A percentile compares a stretch with the other conserved stretches of the same genome.
phyloP scores from a whole-genome alignment of 2,113 vertebrate species.

The Elachura formosa region DNA sequence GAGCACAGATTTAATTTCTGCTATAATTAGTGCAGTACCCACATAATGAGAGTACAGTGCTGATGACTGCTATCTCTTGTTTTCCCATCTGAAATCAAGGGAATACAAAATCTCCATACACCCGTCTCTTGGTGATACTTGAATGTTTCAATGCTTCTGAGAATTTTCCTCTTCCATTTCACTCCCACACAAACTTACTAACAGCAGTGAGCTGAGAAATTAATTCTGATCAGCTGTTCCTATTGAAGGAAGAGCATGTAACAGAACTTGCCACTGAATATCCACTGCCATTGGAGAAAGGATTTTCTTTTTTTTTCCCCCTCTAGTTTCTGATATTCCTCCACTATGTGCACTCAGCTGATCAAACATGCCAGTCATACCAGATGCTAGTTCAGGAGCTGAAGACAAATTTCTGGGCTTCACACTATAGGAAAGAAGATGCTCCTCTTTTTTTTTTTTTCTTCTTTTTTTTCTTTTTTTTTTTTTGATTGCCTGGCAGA shows the following conservation, averaged over 20 bases:
- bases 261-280: neutral
- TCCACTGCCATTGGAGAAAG: neutral
- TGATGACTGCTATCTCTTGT: neutral
- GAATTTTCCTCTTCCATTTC: neutral
- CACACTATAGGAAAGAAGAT: neutral
- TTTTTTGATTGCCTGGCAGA: neutral
- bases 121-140: neutral
- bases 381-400: neutral
- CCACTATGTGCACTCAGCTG: neutral
- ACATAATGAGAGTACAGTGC: neutral
- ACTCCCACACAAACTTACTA: neutral
- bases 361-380: neutral
- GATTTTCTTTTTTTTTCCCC: fast-evolving
- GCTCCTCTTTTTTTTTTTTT: neutral
- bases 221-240: neutral
- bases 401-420: neutral
- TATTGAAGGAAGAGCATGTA: neutral
- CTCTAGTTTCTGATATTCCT: neutral
- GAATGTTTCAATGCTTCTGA: neutral
- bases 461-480: neutral
- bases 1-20: neutral
- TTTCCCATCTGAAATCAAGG: neutral
- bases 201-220: neutral
- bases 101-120: neutral
- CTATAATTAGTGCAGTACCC: neutral